Conservation (phyloP, 2,113 vertebrate species). For the Xyrauchen texanus region DNA sequence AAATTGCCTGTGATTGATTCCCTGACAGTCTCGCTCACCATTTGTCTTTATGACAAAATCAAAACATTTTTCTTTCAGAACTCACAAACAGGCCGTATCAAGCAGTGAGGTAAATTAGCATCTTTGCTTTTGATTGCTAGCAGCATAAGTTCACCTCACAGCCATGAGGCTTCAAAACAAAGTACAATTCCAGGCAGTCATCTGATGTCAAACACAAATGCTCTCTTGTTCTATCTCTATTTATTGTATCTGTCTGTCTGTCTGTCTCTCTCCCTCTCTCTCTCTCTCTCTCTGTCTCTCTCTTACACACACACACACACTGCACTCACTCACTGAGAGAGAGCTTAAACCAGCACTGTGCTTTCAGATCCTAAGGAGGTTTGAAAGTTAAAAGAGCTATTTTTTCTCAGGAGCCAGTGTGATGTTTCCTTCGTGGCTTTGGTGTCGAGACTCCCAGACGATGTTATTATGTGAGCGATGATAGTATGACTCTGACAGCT, state of each 20-base stretch:
- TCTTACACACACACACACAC: no score
- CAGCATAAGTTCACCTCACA: constrained; percentile 72
- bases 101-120: constrained; percentile 69
- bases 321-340: constrained; percentile 64
- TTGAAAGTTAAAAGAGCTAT: constrained; percentile 78
- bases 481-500: constrained; percentile 55
- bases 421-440: constrained; percentile 73
- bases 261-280: constrained; percentile 42
- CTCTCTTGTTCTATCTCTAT: constrained; percentile 57
- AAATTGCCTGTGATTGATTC: constrained; percentile 69
- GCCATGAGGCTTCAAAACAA: constrained; percentile 72
- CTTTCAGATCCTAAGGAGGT: constrained; percentile 80
- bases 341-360: constrained; percentile 70
- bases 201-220: constrained; percentile 70
- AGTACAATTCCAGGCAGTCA: constrained; percentile 71
- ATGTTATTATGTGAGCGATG: constrained; percentile 71
- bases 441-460: constrained; percentile 70
- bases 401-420: constrained; percentile 73
- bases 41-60: constrained; percentile 59
- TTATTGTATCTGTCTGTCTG: no score
- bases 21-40: constrained; percentile 59
- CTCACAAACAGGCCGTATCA: constrained; percentile 65
- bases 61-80: constrained; percentile 70
- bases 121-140: constrained; percentile 72
- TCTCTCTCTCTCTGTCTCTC: neutral